Base-by-base conservation (phyloP, 2,888 invertebrate species). In the Salpingus planirostris region DNA sequence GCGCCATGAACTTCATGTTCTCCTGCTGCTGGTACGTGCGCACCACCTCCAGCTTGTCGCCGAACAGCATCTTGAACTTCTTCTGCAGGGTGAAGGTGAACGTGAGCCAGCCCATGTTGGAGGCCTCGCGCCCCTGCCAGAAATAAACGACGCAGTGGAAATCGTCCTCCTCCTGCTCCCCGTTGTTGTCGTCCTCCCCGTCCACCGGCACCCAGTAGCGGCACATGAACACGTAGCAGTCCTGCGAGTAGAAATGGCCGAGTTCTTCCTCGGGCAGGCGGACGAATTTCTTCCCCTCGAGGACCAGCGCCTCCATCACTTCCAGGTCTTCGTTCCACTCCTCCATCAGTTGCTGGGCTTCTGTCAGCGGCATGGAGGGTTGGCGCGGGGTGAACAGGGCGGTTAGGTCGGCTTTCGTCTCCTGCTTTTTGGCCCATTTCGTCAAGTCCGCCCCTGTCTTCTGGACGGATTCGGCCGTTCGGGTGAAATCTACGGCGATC, bases 261-360 rank as follows among this genome's bases (percentile, higher is more conserved):
- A 92, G 70, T 68, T 98, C 98, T 58, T 88, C 80, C 60, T 95
- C 91, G 0, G 97, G 97, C 31, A 98, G 70, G 1, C 91, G 77
- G n/a, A 93, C 93, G 68, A 98, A 98, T 67, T 95, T 95, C 52
- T 88, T 84, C 7, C 92, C 93, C 65, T 97, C 96, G 41, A 97
- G 70, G 3, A 97, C 96, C 66, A 98, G 93, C 0, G 91, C 80
- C 66, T 97, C 96, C 92, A 97, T 96, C 12, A 87, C 86, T 60
- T 96, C 96, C 44, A 98, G 72, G 66, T 98, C 97, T 48, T 96
- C 95, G 68, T 97, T 96, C 92, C 96, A 97, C 57, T 97, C 97
- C 57, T 87, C 84, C 62, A 89, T 85, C 13, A 95, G 68, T 52
- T 89, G 84, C 50, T 79, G 78, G 0, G 93, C 92, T 66, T 96